Evolutionary conservation across 2,888 invertebrate species (phyloP).

Genomic region (Ophioninae sp.): DNA sequence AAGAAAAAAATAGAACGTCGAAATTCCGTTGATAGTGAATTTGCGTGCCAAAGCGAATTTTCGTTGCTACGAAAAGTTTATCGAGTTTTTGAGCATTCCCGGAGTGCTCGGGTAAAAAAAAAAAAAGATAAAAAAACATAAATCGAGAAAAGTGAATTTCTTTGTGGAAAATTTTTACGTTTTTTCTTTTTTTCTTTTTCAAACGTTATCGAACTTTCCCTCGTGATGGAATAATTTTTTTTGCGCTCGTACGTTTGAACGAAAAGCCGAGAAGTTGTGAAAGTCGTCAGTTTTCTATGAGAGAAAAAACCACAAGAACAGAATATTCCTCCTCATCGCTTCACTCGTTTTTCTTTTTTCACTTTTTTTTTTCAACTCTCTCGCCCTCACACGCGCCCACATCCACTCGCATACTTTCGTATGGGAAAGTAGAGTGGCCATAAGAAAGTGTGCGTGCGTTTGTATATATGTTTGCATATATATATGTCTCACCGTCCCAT

Average conservation of each 20-base stretch:
- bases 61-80: background rate
- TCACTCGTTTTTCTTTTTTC: background rate
- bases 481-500: constrained; percentile 46
- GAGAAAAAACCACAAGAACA: constrained; percentile 27
- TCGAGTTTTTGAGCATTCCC: background rate
- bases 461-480: constrained; percentile 16
- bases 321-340: constrained; percentile 20
- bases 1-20: too few species aligned
- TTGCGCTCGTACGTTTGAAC: constrained; percentile 21
- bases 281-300: constrained; percentile 59
- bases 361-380: constrained; percentile 12
- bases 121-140: background rate
- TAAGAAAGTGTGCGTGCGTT: constrained; percentile 40
- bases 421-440: constrained; percentile 23
- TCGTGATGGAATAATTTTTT: constrained; percentile 30
- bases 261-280: constrained; percentile 53
- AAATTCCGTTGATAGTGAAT: constrained; percentile 19
- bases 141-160: constrained; percentile 27
- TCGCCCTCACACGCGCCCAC: background rate
- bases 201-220: constrained; percentile 39
- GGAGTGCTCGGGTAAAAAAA: background rate
- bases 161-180: constrained; percentile 4
- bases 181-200: constrained; percentile 14
- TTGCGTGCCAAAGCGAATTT: constrained; percentile 9
- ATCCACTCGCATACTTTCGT: background rate